Evolutionary conservation across 2,797 vertebrate genomes (phyloP).

Genomic region (Todus mexicanus): DNA sequence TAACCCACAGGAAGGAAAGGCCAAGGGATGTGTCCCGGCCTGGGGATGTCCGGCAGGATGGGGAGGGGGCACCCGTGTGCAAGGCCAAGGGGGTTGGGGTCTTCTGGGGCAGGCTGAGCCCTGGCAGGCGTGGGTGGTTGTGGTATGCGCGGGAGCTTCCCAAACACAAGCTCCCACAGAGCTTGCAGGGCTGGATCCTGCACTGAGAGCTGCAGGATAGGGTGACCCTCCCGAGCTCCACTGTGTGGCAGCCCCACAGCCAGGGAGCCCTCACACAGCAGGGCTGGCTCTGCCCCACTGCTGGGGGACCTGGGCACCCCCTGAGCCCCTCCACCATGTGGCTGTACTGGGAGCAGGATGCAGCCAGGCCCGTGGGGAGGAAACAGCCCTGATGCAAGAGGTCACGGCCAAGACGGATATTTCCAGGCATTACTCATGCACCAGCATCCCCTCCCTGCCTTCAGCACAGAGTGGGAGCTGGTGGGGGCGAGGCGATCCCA

Average conservation of each 20-base stretch:
- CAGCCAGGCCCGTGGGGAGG: rapidly evolving
- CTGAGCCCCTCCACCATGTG: rapidly evolving
- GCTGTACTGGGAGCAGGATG: neutral
- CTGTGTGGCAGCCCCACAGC: neutral
- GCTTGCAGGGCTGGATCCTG: neutral
- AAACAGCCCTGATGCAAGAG: neutral
- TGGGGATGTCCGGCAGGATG: neutral
- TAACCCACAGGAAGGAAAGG: conserved; percentile 32
- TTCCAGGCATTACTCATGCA: neutral
- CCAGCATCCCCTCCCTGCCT: no score
- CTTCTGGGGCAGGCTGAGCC: neutral
- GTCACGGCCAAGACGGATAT: rapidly evolving
- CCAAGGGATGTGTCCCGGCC: rapidly evolving
- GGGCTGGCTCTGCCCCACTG: neutral
- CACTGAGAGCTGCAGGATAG: rapidly evolving
- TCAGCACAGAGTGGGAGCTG: rapidly evolving
- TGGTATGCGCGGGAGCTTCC: neutral
- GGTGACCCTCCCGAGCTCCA: neutral
- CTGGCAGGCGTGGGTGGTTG: rapidly evolving
- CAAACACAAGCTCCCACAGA: rapidly evolving
- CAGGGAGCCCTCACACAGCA: neutral
- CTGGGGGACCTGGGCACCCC: neutral
- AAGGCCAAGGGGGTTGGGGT: rapidly evolving
- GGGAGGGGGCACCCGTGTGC: rapidly evolving
- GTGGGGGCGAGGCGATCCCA: neutral